Evolutionary conservation across 2,888 invertebrate genomes (phyloP), one percentile per base, ranked within the genome.

Genomic region (Pammene fasciana): DNA sequence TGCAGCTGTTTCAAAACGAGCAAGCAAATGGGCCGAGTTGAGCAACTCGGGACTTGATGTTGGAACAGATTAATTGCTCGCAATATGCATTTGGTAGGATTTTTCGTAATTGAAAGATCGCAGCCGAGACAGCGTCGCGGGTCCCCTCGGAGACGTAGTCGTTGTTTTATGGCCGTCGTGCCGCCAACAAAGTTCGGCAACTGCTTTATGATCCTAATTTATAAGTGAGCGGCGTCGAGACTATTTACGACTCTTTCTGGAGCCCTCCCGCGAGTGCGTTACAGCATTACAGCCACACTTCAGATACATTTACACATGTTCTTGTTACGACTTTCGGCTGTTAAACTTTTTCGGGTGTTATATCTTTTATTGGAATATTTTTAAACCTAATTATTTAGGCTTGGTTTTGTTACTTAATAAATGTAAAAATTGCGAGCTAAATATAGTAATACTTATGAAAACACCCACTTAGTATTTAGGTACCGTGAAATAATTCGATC

Each of bases 191-290:
- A 92, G 86, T 92, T 92, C 85, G 88, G 85, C 88, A 90, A 90
- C 89, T 90, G 90, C 87, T 92, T 92, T 92, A 92, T 92, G 92
- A 89, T 89, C 89, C 92, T 92, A 92, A 92, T 92, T 92, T 92
- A 92, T 92, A 92, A 92, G 92, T 91, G 88, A 90, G 89, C 89
- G 87, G 86, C 85, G 89, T 82, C 87, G 87, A 81, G 84, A 84
- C 87, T 88, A 87, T 88, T 88, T 88, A 88, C 85, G 88, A 87
- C 88, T 90, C 91, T 91, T 91, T 90, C 88, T 86, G 85, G 79
- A 80, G 82, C 79, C 75, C 82, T 89, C 90, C 86, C 87, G 83
- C 79, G 91, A 89, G 92, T 88, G 83, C 86, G 87, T 87, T 90
- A 60, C 86, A 83, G 83, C 86, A 87, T 87, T 90, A 60, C 86